Percentiles rank a stretch among this genome's conserved stretches.
phyloP scores from a whole-genome alignment of 2,113 vertebrate genomes.

The Serinus canaria region DNA sequence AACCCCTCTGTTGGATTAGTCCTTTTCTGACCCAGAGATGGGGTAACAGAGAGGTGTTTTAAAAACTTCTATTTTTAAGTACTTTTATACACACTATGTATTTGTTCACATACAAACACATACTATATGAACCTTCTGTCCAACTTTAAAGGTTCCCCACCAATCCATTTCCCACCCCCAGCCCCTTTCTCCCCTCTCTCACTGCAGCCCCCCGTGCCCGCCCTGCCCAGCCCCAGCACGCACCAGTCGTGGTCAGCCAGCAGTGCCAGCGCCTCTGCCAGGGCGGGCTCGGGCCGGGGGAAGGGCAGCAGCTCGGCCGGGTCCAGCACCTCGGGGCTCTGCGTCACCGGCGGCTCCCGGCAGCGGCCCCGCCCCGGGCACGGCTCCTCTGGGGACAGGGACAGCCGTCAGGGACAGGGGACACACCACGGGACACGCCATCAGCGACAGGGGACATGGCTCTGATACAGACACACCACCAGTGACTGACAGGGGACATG shows the following conservation, averaged over 20 bases:
- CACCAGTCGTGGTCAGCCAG: slow-evolving; percentile 88
- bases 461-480: too few relatives aligned
- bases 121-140: neutral
- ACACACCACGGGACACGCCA: too few relatives aligned
- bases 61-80: neutral
- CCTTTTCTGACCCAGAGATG: neutral
- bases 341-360: neutral
- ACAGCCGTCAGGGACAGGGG: too few relatives aligned
- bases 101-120: neutral
- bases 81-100: neutral
- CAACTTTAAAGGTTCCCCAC: neutral
- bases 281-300: slow-evolving; percentile 78
- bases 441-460: too few relatives aligned
- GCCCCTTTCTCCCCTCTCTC: neutral
- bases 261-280: slow-evolving; percentile 82
- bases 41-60: neutral
- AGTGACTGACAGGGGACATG: too few relatives aligned
- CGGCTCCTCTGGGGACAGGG: neutral
- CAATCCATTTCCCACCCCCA: neutral
- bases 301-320: slow-evolving; percentile 78
- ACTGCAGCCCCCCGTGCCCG: neutral
- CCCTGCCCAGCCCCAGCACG: neutral
- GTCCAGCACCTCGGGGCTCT: slow-evolving; percentile 44
- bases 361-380: neutral
- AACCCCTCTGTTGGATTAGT: neutral